Base-by-base conservation (phyloP, 2,888 invertebrate species). In the Lasioglossum malachurum region DNA sequence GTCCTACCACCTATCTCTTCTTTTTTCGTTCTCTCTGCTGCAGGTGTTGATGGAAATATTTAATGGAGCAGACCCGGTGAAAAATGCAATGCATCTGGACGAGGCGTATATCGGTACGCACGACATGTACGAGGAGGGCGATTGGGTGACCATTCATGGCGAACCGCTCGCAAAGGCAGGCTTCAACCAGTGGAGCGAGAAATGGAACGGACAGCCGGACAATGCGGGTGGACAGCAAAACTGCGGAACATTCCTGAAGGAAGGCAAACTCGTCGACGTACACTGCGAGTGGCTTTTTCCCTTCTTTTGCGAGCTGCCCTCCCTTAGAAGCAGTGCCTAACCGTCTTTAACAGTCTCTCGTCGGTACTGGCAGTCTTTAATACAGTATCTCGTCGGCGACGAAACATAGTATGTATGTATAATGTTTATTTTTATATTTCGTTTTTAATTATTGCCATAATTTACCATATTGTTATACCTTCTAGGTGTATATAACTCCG, bases 261-360 rank as follows among this genome's bases (percentile, higher is more conserved):
- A 94, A 23, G 94, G 94, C 23, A 92, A 90, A 46, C 88, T 95
- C 78, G 95, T 95, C 85, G 95, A 95, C 81, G 92, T 95, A 53
- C 91, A 90, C 35, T 95, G 95, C 88, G 90, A 93, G 53, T 84
- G 91, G 46, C 89, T 92, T 4, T 93, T 93, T 76, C 93, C 94
- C 27, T 95, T 94, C 83, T 92, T 94, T 84, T 95, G 95, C 84
- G 95, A 95, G 88, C 84, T 94, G 23, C 91, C n/a, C n/a, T n/a
- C n/a, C n/a, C n/a, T n/a, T n/a, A n/a, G n/a, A n/a, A n/a, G n/a
- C n/a, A n/a, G n/a, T n/a, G n/a, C n/a, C n/a, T n/a, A n/a, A n/a
- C n/a, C n/a, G n/a, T n/a, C n/a, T n/a, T n/a, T n/a, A n/a, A n/a
- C n/a, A n/a, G n/a, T n/a, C n/a, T n/a, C n/a, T n/a, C n/a, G n/a